A percentile compares a stretch with the other conserved stretches of the same genome.
Evolutionary conservation across 2,113 vertebrate genomes (phyloP).

Genomic region (Girardinichthys multiradiatus): DNA sequence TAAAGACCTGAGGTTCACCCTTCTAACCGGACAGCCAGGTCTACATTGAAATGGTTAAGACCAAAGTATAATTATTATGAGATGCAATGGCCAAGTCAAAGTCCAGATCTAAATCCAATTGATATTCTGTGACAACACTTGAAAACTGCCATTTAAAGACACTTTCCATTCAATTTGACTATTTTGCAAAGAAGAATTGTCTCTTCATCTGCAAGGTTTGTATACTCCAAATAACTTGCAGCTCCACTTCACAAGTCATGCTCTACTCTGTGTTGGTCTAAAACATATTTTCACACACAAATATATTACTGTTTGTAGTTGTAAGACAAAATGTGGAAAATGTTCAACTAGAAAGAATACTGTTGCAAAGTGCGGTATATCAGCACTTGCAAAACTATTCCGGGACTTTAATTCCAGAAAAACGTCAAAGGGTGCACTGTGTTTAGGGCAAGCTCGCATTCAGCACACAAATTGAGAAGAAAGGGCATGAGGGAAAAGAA

Average conservation of each 20-base stretch:
- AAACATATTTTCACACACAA: neutral
- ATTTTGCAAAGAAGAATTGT: too few species aligned
- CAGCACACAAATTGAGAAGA: slow-evolving; percentile 38
- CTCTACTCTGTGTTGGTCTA: too few species aligned
- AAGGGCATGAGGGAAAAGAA: slow-evolving; percentile 10
- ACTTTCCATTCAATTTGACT: too few species aligned
- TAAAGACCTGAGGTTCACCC: too few species aligned
- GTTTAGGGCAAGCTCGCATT: slow-evolving; percentile 19
- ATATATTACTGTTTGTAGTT: neutral
- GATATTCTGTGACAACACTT: too few species aligned
- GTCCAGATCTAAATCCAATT: too few species aligned
- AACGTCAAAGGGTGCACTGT: slow-evolving; percentile 27
- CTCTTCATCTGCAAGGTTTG: neutral
- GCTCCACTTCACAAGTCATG: neutral
- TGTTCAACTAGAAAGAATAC: neutral
- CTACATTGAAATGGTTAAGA: too few species aligned
- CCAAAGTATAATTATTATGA: too few species aligned
- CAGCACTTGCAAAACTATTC: slow-evolving; percentile 5
- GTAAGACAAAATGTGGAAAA: neutral
- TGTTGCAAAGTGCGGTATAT: neutral
- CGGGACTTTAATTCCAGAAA: slow-evolving; percentile 39
- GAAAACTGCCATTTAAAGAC: too few species aligned
- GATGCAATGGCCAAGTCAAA: too few species aligned
- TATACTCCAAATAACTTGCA: neutral
- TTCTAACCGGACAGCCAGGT: too few species aligned